Percentiles rank a stretch among this genome's conserved stretches.
Conservation (phyloP, 2,113 vertebrate genomes). For the Sardina pilchardus region DNA sequence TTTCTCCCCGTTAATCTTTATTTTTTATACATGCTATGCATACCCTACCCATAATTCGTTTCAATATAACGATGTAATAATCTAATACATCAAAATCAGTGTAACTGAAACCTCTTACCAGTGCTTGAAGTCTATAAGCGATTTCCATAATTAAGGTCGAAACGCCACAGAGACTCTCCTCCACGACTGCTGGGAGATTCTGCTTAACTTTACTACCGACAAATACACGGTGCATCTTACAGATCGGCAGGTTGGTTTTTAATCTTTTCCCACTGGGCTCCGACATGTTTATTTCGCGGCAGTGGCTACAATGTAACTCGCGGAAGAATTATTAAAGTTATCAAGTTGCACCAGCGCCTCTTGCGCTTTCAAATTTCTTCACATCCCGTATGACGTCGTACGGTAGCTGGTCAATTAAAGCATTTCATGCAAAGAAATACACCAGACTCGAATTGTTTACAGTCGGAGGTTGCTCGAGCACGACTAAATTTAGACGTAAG, state of each 20-base stretch:
- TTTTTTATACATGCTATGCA: not conserved
- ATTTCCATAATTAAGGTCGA: constrained; percentile 67
- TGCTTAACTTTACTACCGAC: constrained; percentile 56
- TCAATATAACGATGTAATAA: not conserved
- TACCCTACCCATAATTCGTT: not conserved
- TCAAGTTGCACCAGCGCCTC: not conserved
- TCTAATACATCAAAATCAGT: not conserved
- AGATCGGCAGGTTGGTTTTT: constrained; percentile 62
- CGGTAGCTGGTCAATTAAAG: not conserved
- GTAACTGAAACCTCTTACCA: constrained; percentile 63
- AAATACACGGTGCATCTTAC: constrained; percentile 55
- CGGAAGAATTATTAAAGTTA: not conserved
- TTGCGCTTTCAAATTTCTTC: not conserved
- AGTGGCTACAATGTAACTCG: not conserved
- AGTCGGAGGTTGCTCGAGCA: not conserved
- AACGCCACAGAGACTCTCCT: constrained; percentile 74
- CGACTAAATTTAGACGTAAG: constrained; percentile 15
- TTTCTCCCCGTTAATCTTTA: not conserved
- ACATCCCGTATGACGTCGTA: not conserved
- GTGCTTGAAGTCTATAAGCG: constrained; percentile 69
- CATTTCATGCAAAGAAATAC: not conserved
- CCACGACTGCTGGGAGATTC: constrained; percentile 67
- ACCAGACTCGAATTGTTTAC: not conserved
- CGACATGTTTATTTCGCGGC: constrained; percentile 51
- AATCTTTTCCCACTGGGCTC: constrained; percentile 65